Percentiles rank a stretch among this genome's conserved stretches.
phyloP scores from a whole-genome alignment of 23 tunicate species.

The Trididemnum miniatum region DNA sequence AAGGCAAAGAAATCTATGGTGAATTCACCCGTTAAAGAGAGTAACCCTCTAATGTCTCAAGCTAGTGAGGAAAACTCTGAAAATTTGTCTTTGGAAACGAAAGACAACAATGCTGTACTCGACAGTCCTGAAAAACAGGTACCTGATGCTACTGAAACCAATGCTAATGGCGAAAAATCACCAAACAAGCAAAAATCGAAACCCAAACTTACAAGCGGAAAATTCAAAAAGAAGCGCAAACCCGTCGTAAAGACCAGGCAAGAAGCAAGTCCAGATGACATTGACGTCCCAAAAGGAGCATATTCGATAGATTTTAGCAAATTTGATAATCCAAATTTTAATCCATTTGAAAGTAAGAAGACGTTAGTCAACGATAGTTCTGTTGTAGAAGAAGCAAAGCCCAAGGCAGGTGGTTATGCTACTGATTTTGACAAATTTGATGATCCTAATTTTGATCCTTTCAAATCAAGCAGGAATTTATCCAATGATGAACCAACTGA shows the following conservation, averaged over 20 bases:
- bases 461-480: constrained; percentile 44
- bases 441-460: constrained; percentile 58
- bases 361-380: not conserved
- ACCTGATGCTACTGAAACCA: not conserved
- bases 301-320: constrained; percentile 59
- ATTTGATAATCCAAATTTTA: constrained; percentile 49
- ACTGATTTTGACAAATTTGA: constrained; percentile 61
- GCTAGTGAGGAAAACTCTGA: not conserved
- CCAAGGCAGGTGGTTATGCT: constrained; percentile 43
- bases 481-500: constrained; percentile 23
- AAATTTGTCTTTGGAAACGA: not conserved
- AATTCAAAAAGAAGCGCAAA: not conserved
- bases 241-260: not conserved
- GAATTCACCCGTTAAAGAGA: constrained; percentile 19
- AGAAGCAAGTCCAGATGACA: not conserved
- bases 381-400: not conserved
- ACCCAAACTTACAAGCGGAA: not conserved
- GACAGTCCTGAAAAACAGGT: not conserved
- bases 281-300: constrained; percentile 43
- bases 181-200: not conserved
- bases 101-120: not conserved
- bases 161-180: not conserved
- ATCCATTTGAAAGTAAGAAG: constrained; percentile 51
- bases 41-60: not conserved
- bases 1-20: constrained; percentile 40